A percentile compares a stretch with the other conserved stretches of the same genome.
Conservation (phyloP, 2,888 invertebrate species). For the Drosophila buzzatii region DNA sequence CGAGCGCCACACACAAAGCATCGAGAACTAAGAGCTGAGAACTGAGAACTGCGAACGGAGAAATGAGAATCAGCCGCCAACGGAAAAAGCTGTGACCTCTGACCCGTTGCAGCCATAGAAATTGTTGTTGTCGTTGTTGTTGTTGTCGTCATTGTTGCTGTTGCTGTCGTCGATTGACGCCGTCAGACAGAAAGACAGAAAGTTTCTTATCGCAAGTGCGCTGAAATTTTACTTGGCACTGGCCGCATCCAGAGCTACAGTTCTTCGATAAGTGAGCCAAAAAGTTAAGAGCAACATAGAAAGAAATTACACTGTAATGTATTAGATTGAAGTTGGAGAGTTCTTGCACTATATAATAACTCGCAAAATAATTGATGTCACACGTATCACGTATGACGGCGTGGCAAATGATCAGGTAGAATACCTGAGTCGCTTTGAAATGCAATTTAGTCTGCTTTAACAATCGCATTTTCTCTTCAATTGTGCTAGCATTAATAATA, state of each 20-base stretch:
- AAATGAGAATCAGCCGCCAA: slow-evolving; percentile 11
- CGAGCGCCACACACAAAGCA: slow-evolving; percentile 46
- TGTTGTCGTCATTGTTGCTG: slow-evolving; percentile 3
- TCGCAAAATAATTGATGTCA: background rate
- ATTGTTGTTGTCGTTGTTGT: slow-evolving; percentile 5
- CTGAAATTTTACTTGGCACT: slow-evolving; percentile 16
- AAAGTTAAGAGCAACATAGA: background rate
- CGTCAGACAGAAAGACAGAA: slow-evolving; percentile 38
- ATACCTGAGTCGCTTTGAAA: no score
- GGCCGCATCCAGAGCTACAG: background rate
- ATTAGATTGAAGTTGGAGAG: background rate
- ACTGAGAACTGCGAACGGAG: background rate
- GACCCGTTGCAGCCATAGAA: slow-evolving; percentile 22
- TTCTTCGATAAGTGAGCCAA: background rate
- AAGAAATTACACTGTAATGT: background rate
- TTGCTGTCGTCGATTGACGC: slow-evolving; percentile 29
- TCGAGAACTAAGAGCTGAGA: slow-evolving; percentile 1
- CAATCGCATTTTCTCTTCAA: no score
- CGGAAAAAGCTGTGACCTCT: slow-evolving; percentile 26
- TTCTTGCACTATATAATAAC: background rate
- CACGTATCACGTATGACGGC: no score
- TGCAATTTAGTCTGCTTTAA: no score
- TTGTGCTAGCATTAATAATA: no score
- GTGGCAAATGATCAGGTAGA: no score
- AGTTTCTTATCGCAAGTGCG: slow-evolving; percentile 38